These are phyloP conservation scores for Megaceryle alcyon DNA, from an alignment of 2,797 vertebrate species.

Conservation along the genomic window DNA sequence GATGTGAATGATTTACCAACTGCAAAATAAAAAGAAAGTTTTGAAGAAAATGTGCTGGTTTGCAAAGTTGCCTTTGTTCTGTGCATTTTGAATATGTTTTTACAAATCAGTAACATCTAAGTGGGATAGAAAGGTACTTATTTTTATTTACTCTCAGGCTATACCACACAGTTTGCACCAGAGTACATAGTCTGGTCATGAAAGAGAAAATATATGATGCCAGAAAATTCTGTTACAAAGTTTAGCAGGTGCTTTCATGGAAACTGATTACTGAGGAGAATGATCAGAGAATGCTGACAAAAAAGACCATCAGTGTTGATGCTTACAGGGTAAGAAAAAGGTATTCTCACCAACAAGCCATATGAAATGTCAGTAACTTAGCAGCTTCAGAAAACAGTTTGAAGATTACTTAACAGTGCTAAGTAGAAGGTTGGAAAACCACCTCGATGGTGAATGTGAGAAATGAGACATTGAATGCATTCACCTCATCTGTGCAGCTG, in stretches of 20 bases:
- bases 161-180: neutral
- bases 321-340: neutral
- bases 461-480: neutral
- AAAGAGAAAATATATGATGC: neutral
- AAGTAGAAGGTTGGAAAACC: neutral
- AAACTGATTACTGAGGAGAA: neutral
- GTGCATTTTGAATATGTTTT: fast-evolving
- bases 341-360: neutral
- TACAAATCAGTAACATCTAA: neutral
- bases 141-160: neutral
- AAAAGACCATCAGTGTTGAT: neutral
- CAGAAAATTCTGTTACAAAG: neutral
- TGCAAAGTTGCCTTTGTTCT: neutral
- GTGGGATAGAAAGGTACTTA: neutral
- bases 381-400: neutral
- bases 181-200: neutral
- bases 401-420: neutral
- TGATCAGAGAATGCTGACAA: neutral
- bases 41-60: neutral
- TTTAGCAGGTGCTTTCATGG: neutral
- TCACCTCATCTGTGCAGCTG: neutral
- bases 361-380: neutral
- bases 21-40: neutral
- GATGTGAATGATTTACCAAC: neutral
- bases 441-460: neutral